Evolutionary conservation across 2,888 invertebrate genomes (phyloP), one percentile per base, ranked within the genome.

Genomic region (Julus scanicus): DNA sequence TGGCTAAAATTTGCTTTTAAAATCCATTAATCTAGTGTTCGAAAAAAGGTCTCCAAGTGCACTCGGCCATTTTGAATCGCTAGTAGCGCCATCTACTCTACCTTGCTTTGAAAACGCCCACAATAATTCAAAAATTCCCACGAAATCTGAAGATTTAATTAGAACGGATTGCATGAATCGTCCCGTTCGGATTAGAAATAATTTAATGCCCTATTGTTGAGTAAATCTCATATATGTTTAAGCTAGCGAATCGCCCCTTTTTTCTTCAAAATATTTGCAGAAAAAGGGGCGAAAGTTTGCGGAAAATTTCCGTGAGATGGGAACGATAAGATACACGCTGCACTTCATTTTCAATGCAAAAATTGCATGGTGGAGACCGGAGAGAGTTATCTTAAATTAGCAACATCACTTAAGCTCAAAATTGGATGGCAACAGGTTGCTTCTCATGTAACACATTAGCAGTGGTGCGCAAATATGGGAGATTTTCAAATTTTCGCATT

Each of bases 371-470:
- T 71, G 71, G 71, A 29, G 71, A 71, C 71, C 71, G 71, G 71
- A 71, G 71, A 71, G 71, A 71, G 71, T 71, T 71, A 29, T 71
- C 29, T 71, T 29, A 71, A 71, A 71, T 71, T 71, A 71, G 71
- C 71, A 29, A 71, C 20, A 29, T 71, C 29, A 71, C 71, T n/a
- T 71, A 71, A 71, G 29, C 57, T n/a, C 20, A 71, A 71, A 29
- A 13, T 71, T 71, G 71, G 29, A 71, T n/a, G 71, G 71, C 71
- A 71, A 71, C 71, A 71, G 71, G 71, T 71, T 71, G 71, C 71
- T 71, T 71, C 71, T 71, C 71, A 71, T 71, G 71, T 71, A 71
- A 71, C 71, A 71, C 71, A 71, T 71, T 71, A 71, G 71, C 71
- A 71, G 71, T 71, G 71, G 71, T 71, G 71, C 71, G 71, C 71